Percentiles rank a stretch among this genome's conserved stretches.
These are phyloP conservation scores for Cheirogaleus major DNA, from an alignment of 2,797 vertebrate species.

Conservation along the genomic window DNA sequence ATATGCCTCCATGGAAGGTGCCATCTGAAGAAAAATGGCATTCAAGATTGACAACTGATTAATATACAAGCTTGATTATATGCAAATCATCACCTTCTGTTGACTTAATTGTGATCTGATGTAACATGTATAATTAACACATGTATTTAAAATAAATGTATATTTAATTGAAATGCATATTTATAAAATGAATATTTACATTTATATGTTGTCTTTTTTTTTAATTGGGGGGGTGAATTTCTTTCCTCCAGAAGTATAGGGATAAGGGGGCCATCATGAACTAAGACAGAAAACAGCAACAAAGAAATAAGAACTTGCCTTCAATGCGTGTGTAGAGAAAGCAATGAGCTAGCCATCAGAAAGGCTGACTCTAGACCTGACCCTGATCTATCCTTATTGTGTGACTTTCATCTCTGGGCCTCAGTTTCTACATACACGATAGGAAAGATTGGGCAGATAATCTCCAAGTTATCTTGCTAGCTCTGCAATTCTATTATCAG, in stretches of 20 bases:
- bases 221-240: slow-evolving; percentile 81
- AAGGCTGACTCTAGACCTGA: background rate
- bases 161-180: slow-evolving; percentile 92
- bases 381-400: background rate
- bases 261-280: slow-evolving; percentile 40
- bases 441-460: background rate
- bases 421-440: background rate
- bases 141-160: slow-evolving; percentile 92
- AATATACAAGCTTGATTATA: slow-evolving; percentile 90
- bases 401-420: background rate
- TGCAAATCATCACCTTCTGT: slow-evolving; percentile 91
- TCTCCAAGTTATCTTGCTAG: background rate
- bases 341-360: background rate
- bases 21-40: slow-evolving; percentile 81
- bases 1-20: slow-evolving; percentile 19
- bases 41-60: slow-evolving; percentile 90
- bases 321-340: background rate
- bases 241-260: slow-evolving; percentile 81
- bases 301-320: slow-evolving; percentile 43
- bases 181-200: slow-evolving; percentile 92
- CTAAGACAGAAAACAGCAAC: slow-evolving; percentile 12
- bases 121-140: slow-evolving; percentile 91
- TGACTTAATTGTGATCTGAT: slow-evolving; percentile 91
- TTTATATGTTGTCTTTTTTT: slow-evolving; percentile 85
- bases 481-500: background rate